Base-by-base conservation (phyloP, 2,797 vertebrate genomes). In the Cichlasoma orientale region DNA sequence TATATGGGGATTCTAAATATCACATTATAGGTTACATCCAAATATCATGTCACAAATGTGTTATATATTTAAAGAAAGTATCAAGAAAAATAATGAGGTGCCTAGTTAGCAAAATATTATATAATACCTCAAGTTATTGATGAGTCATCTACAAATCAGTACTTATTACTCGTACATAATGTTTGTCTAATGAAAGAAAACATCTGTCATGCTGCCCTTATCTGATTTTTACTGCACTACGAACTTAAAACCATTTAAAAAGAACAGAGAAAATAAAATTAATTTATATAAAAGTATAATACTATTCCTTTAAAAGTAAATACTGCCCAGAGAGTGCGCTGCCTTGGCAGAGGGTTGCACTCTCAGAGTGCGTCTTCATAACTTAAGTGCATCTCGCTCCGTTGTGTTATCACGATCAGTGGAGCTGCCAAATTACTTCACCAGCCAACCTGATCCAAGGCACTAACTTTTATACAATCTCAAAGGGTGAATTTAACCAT, bases 71-170 rank as follows among this genome's bases (percentile, higher is more conserved):
- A 61, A 61, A 0, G 12, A 61, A 38, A 61, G n/a, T 61, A 0
- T 61, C n/a, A 23, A 38, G 58, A 38, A 33, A 61, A 0, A n/a
- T n/a, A 23, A 61, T 14, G 58, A 61, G 58, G 33, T 9, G 12
- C 33, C 33, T 61, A 9, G 12, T 16, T 61, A 61, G 29, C 29
- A 31, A 31, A 31, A n/a, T n/a, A 31, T 31, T 31, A 31, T 31
- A 31, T 31, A 31, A 31, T 31, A 31, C 29, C 29, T 7, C 4
- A 31, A 23, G 57, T 59, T 38, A 59, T 23, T 7, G 29, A 31
- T 31, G 29, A 31, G 29, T 59, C 1, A 0, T 38, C 19, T 38
- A 1, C 33, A 0, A 59, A 1, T 59, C 31, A 59, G 13, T 59
- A n/a, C n/a, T n/a, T n/a, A n/a, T n/a, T n/a, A n/a, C 57, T 59